Evolutionary conservation across 64 coral and sea anemone genomes (phyloP), one percentile per base, ranked within the genome.

Genomic region (Astreopora myriophthalma): DNA sequence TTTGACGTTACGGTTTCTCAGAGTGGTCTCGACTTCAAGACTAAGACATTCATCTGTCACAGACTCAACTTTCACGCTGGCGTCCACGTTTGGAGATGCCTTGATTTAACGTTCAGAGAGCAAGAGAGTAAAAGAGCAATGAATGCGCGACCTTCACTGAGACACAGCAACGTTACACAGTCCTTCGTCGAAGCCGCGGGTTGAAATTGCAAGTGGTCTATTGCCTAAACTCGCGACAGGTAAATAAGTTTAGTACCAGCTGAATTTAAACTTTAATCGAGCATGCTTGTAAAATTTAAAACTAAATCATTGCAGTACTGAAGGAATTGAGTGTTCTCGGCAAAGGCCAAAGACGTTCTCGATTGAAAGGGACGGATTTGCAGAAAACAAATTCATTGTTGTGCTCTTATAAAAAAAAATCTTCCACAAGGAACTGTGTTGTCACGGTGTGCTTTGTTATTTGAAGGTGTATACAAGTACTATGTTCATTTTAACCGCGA

Each of bases 21-120:
- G 26, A 35, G n/a, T 63, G 20, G 79, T 65, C 25, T 83, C 55
- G 4, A 63, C 58, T 19, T 64, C 55, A 66, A 83, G 31, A 16
- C 20, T 65, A 11, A 83, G 79, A 31, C 79, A 83, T 17, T 83
- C 79, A 22, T 83, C 52, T 6, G 79, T 38, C 9, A 83, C 30
- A 37, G 79, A 83, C 1, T 32, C 61, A 83, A 83, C 79, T 24
- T 83, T 83, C 20, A 64, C 55, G 57, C 34, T 62, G 19, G 79
- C 31, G 37, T 64, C 55, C 1, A 31, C 33, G 20, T 83, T 34
- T 64, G 79, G 31, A 37, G 79, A 34, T 11, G 17, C 52, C 79
- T 83, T 20, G 34, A 83, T 24, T 26, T 27, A 51, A 20, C 0
- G 60, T 28, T 37, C 16, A 22, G 32, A 62, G 58, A 38, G 10